These are phyloP conservation scores for Tetragnatha montana DNA, from an alignment of 2,888 invertebrate species.

Conservation along the genomic window DNA sequence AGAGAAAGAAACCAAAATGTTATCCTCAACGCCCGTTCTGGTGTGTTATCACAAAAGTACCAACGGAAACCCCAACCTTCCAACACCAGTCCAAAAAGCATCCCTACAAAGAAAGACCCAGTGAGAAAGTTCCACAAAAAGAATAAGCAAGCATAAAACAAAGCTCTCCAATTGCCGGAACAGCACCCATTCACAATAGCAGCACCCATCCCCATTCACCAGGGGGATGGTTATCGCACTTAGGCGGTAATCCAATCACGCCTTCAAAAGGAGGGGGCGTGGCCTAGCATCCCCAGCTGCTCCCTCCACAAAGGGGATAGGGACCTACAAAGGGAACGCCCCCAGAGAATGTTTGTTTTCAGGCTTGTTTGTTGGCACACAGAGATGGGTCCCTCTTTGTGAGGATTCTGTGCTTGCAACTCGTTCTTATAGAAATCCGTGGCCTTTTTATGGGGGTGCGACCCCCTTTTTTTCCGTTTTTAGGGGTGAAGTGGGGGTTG, in stretches of 20 bases:
- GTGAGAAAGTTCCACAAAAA: no score
- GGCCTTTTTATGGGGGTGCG: background rate
- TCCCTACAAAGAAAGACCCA: no score
- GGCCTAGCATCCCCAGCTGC: slow-evolving; percentile 45
- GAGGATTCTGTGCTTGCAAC: background rate
- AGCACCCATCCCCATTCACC: background rate
- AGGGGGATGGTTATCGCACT: slow-evolving; percentile 47
- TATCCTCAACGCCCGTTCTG: no score
- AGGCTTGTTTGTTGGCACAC: slow-evolving; percentile 32
- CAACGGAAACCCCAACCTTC: no score
- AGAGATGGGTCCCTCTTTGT: background rate
- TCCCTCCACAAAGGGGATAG: slow-evolving; percentile 62
- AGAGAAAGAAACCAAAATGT: no score
- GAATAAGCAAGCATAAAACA: no score
- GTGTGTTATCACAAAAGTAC: no score
- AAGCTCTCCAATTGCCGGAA: no score
- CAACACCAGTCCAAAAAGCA: no score
- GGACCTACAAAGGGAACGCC: slow-evolving; percentile 39
- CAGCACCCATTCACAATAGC: no score
- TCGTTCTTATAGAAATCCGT: background rate
- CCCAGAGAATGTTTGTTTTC: slow-evolving; percentile 27
- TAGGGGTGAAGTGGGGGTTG: background rate
- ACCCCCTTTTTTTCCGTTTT: background rate
- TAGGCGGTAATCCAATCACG: slow-evolving; percentile 64
- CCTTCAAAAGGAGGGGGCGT: slow-evolving; percentile 55